Evolutionary conservation across 2,888 invertebrate genomes (phyloP), one percentile per base, ranked within the genome.

Genomic region (Archaeoteleia sp.): DNA sequence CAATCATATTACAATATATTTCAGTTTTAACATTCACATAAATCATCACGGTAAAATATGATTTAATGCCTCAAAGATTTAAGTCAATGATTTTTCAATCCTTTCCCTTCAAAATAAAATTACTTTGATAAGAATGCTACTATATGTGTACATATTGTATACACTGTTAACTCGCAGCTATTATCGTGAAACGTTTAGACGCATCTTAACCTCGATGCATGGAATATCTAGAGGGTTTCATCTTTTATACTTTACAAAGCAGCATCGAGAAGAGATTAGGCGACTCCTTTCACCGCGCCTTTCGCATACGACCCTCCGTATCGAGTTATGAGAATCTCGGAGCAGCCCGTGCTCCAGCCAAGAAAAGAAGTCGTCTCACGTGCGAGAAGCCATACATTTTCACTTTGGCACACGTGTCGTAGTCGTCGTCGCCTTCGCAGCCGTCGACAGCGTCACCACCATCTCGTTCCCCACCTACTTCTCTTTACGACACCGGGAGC

Each of bases 371-470:
- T 77, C 80, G 72, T 57, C 77, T 82, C 82, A 82, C 82, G 82
- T 78, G 78, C 74, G 67, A 45, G 68, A 62, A 71, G 77, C 78
- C 74, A 84, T 85, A 84, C 79, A 82, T 85, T 85, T 84, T 85
- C 85, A 83, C 85, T 85, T 85, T 84, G 79, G 81, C 84, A 79
- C 85, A 85, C 81, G 80, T 85, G 85, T 80, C 78, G 81, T 81
- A 78, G 75, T 77, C 76, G 76, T 78, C 77, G 75, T 76, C 79
- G 73, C 76, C 68, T 78, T 78, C 65, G 73, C 76, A 78, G 76
- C 75, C 74, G 71, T 74, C 57, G 60, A 40, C 60, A 32, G 55
- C 70, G 55, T 69, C 67, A 46, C 53, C 63, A 48, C 62, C 58
- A 42, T 57, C 55, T 58, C 43, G 48, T 54, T 46, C 35, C 35